These are phyloP conservation scores for Aricia agestis DNA, from an alignment of 1,140 invertebrate genomes.

Conservation along the genomic window DNA sequence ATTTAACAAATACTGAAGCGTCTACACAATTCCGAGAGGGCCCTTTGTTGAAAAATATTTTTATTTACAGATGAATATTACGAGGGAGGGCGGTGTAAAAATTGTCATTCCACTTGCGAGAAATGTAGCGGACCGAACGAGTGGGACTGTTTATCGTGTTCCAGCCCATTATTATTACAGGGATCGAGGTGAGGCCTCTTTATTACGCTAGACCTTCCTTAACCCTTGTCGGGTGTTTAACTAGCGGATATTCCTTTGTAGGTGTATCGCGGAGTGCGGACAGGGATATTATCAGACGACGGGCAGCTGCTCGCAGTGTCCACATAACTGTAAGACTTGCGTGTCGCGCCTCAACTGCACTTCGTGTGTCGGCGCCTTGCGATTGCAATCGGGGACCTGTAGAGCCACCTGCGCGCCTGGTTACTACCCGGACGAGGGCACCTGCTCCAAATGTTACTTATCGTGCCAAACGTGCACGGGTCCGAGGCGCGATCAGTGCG, in stretches of 20 bases:
- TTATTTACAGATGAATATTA: conserved; percentile 81
- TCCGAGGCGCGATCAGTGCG: conserved; percentile 87
- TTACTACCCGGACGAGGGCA: conserved; percentile 88
- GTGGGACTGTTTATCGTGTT: conserved; percentile 83
- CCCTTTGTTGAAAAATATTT: conserved; percentile 42
- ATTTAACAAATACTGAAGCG: conserved; percentile 45
- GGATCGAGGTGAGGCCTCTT: conserved; percentile 63
- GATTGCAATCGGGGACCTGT: conserved; percentile 88
- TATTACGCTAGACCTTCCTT: conserved; percentile 31
- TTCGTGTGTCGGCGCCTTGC: conserved; percentile 82
- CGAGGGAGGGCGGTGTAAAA: conserved; percentile 81
- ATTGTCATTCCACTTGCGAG: conserved; percentile 85
- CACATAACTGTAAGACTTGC: conserved; percentile 86
- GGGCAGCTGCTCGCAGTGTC: conserved; percentile 83
- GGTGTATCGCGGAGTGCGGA: conserved; percentile 84
- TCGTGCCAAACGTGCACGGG: conserved; percentile 83
- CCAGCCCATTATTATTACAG: conserved; percentile 81
- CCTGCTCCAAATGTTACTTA: conserved; percentile 87
- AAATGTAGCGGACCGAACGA: conserved; percentile 84
- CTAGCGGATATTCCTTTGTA: conserved; percentile 36
- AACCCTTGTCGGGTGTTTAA: conserved; percentile 34
- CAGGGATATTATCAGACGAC: conserved; percentile 84
- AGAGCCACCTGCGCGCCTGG: conserved; percentile 83
- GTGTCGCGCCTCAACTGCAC: conserved; percentile 86
- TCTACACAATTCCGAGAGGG: conserved; percentile 35